Base-by-base conservation (phyloP, 2,888 invertebrate genomes). In the Drosophila prolongata region DNA sequence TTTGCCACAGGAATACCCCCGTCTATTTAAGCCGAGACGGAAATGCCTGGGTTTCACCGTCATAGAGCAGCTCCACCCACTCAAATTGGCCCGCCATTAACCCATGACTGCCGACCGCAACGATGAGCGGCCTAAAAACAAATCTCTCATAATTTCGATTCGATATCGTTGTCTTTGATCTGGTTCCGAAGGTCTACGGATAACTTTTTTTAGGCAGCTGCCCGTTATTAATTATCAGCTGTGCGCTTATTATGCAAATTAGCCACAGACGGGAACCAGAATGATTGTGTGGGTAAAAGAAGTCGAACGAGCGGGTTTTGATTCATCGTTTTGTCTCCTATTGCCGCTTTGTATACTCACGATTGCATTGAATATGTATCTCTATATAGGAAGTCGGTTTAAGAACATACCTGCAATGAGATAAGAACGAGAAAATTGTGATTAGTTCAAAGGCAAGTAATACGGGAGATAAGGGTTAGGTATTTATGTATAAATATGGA, bases 221-320 rank as follows among this genome's bases (percentile, higher is more conserved):
- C 71, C 75, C 76, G 79, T 87, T 87, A 83, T 80, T 87, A 86
- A 87, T 87, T 87, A 87, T 79, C 79, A 83, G 87, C 86, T 81
- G 89, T 77, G 86, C 78, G 84, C 80, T 76, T 83, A 80, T 71
- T 88, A 88, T 88, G 88, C 80, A 88, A 88, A 87, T 88, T 71
- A 55, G 58, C 57, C 66, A 76, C 84, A 78, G 83, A 83, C 83
- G 83, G 77, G 77, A 60, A 71, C 52, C 66, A 34, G 59, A 59
- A 35, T n/a, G 46, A 47, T 57, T 38, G 61, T 61, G 62, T 60
- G 49, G 60, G 49, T 60, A 60, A 47, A 24, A 61, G 38, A 69
- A 37, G 19, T 42, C 46, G 27, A 10, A 37, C 47, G 24, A 68
- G 16, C 53, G 34, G 58, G 58, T 71, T 67, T 71, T 47, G 62